Conservation (phyloP, 2,888 invertebrate genomes). For the Oxyscelio sp. region DNA sequence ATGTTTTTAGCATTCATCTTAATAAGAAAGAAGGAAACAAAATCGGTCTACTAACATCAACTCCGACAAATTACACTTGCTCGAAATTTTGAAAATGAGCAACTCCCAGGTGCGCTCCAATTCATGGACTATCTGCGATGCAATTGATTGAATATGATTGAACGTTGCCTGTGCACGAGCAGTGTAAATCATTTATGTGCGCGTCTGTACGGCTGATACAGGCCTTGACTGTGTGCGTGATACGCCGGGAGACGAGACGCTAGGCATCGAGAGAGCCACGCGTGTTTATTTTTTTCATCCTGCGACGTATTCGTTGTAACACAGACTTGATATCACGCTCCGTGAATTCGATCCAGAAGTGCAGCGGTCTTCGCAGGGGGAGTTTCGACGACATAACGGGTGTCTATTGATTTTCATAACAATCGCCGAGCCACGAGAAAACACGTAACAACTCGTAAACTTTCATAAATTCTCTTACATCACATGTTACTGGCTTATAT, state of each 20-base stretch:
- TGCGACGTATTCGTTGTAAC: conserved; percentile 63
- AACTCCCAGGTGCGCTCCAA: conserved; percentile 13
- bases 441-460: not conserved
- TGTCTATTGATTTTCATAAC: conserved; percentile 66
- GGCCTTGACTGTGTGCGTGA: conserved; percentile 75
- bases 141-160: conserved; percentile 64
- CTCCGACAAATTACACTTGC: too few relatives aligned
- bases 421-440: conserved; percentile 16
- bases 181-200: conserved; percentile 44
- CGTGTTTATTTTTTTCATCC: conserved; percentile 72
- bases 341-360: conserved; percentile 67
- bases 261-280: conserved; percentile 79
- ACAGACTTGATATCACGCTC: conserved; percentile 59
- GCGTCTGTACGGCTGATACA: conserved; percentile 11
- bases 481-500: too few relatives aligned
- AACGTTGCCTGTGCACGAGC: conserved; percentile 41
- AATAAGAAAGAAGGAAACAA: too few relatives aligned
- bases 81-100: not conserved
- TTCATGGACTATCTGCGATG: conserved; percentile 25
- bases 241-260: conserved; percentile 83
- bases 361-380: conserved; percentile 60
- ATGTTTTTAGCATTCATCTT: too few relatives aligned
- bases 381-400: conserved; percentile 66
- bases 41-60: too few relatives aligned
- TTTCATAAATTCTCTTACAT: too few relatives aligned